Base-by-base conservation (phyloP, 2,113 vertebrate genomes). In the Elgaria multicarinata region DNA sequence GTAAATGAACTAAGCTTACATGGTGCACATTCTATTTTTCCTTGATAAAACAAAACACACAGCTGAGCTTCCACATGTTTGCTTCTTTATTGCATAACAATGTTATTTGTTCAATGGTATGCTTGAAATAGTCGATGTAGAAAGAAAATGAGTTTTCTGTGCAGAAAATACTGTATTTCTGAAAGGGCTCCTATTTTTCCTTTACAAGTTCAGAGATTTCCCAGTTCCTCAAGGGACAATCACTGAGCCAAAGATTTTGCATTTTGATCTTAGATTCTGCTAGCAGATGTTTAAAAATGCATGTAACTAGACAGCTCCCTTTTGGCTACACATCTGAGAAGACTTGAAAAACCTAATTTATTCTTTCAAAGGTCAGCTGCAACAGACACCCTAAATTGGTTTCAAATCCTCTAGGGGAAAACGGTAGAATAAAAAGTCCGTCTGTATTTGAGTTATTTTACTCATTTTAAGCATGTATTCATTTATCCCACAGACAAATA, bases 241-340 rank as follows among this genome's bases (percentile, higher is more conserved):
- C 46, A 55, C 91, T 67, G 86, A 90, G 77, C 81, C 85, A 74
- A 88, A 90, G 83, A 93, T 94, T 95, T 92, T 93, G 92, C 91
- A 93, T 93, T 92, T 88, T 90, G 55, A 85, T 93, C 92, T 78
- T 75, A 46, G 1, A 87, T 71, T 93, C 92, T 92, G 77, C 92
- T 93, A 95, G 89, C 90, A 92, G 80, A 90, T 94, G 89, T 95
- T 96, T 96, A 95, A 95, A 95, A 95, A 95, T 95, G 93, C 90
- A 95, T 95, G 93, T 90, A 93, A 91, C 88, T 77, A 93, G 93
- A 94, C 92, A 95, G 93, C 88, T 95, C 2, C 64, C 92, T 94
- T 95, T 95, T 95, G 95, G 94, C 93, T 95, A 93, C 91, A 92
- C 67, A 92, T 93, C 95, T 95, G 91, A 95, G 94, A 90, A 55